Conservation (phyloP, 1,140 invertebrate species). For the Drosophila gunungcola region DNA sequence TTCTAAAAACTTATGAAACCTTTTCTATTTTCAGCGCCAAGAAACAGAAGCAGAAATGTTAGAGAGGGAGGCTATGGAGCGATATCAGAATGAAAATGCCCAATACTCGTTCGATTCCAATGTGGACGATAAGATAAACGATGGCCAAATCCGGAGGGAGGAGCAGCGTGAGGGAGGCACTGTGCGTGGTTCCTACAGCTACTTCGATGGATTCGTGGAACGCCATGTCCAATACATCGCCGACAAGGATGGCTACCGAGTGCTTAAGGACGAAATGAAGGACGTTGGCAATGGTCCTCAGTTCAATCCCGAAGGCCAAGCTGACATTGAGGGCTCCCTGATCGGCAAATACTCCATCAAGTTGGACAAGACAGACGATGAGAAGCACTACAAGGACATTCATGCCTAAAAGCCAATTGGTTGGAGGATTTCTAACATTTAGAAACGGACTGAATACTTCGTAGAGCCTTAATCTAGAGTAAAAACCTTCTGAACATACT, state of each 20-base stretch:
- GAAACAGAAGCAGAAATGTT: conserved; percentile 32
- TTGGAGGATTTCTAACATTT: conserved; percentile 78
- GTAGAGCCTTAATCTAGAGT: conserved; percentile 56
- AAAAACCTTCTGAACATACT: conserved; percentile 31
- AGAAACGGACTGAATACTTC: conserved; percentile 79
- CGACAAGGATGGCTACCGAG: conserved; percentile 87
- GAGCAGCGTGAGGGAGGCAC: conserved; percentile 86
- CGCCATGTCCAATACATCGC: conserved; percentile 86
- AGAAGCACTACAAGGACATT: conserved; percentile 74
- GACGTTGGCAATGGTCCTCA: conserved; percentile 85
- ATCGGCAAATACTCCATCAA: conserved; percentile 83
- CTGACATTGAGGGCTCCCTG: conserved; percentile 84
- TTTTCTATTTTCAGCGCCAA: conserved; percentile 11
- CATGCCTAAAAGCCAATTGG: conserved; percentile 24
- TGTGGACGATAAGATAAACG: conserved; percentile 86
- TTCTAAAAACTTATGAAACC: not conserved
- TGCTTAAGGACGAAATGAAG: conserved; percentile 85
- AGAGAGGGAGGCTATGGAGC: conserved; percentile 49
- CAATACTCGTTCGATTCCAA: conserved; percentile 85
- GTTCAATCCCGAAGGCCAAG: conserved; percentile 85
- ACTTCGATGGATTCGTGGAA: conserved; percentile 86
- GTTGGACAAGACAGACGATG: conserved; percentile 55
- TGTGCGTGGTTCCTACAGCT: conserved; percentile 86
- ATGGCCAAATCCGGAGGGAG: conserved; percentile 84
- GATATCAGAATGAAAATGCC: conserved; percentile 67